phyloP scores from a whole-genome alignment of 2,797 vertebrate genomes.

The Phrynocephalus forsythii region DNA sequence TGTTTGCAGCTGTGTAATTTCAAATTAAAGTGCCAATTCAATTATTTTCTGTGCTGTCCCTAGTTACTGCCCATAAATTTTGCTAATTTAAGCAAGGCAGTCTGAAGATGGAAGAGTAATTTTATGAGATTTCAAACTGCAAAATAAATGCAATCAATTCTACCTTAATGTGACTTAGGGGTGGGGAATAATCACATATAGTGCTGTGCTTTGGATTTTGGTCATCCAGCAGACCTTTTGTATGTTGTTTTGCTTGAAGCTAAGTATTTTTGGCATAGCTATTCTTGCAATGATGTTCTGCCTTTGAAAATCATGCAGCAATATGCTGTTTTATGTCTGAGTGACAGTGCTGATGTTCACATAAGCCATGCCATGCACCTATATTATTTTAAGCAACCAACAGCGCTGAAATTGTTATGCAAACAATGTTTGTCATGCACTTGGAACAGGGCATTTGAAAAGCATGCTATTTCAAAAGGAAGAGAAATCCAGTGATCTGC shows the following conservation, averaged over 20 bases:
- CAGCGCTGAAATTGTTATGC: slow-evolving; percentile 3
- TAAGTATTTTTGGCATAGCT: neutral
- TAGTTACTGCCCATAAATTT: neutral
- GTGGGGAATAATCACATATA: neutral
- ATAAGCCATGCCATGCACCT: neutral
- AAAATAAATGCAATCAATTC: no score
- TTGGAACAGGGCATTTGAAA: neutral
- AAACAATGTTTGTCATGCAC: neutral
- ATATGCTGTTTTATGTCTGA: neutral
- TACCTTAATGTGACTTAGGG: neutral
- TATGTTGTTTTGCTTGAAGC: neutral
- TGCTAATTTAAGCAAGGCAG: neutral
- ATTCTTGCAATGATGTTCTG: neutral
- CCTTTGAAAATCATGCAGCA: neutral
- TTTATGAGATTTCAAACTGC: no score
- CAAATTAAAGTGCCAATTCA: neutral
- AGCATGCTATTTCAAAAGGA: neutral
- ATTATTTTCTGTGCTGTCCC: neutral
- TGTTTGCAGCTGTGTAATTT: neutral
- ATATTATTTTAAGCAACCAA: slow-evolving; percentile 1
- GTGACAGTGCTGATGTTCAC: neutral
- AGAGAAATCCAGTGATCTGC: neutral
- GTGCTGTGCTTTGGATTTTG: neutral
- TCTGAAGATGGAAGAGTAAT: neutral
- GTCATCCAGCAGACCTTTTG: neutral